Percentiles rank a stretch among this genome's conserved stretches.
phyloP scores from a whole-genome alignment of 2,888 invertebrate species.

The Dolomedes plantarius region DNA sequence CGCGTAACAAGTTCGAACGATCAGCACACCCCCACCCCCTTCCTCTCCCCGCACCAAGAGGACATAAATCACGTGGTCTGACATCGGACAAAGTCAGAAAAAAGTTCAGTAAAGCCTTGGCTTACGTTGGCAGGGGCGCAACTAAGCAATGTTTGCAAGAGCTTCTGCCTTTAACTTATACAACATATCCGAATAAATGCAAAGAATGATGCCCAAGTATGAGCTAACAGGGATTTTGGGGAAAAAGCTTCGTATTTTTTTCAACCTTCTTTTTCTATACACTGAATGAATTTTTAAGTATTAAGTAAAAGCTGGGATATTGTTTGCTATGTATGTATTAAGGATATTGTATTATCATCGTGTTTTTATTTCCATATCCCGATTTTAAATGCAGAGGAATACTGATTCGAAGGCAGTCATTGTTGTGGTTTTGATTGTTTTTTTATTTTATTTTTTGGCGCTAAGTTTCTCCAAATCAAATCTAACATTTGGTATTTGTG shows the following conservation, averaged over 20 bases:
- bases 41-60: conserved; percentile 5
- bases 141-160: conserved; percentile 4
- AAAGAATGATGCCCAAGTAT: neutral
- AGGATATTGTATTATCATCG: no score
- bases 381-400: no score
- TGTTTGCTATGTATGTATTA: neutral
- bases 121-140: conserved; percentile 14
- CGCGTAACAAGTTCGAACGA: conserved; percentile 51
- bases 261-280: neutral
- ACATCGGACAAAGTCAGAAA: conserved; percentile 52
- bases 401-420: no score
- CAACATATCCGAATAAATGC: neutral
- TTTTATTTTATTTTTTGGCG: no score
- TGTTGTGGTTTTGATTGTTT: no score
- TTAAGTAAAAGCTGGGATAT: neutral
- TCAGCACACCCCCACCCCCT: conserved; percentile 17
- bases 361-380: no score
- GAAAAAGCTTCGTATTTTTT: neutral
- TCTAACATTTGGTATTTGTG: no score
- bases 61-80: conserved; percentile 70
- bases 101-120: conserved; percentile 6
- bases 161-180: conserved; percentile 42
- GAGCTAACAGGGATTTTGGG: neutral
- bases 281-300: neutral
- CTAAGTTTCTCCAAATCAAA: no score